Conservation (phyloP, 2,113 vertebrate genomes). For the Octodon degus region DNA sequence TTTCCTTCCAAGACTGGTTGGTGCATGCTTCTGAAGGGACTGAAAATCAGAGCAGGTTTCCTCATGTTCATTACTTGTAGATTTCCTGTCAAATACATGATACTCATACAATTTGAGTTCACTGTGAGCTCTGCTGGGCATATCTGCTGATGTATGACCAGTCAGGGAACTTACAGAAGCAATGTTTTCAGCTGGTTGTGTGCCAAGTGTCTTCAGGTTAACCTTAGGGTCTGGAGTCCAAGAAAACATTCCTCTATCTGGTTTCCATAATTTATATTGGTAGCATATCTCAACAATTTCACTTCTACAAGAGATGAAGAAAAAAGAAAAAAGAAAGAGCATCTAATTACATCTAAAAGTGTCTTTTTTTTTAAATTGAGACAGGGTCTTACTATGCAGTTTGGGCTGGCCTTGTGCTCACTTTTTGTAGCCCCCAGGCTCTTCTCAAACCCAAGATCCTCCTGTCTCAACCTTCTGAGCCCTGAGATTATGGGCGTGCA, state of each 20-base stretch:
- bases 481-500: too few relatives aligned
- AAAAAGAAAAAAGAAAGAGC: not conserved
- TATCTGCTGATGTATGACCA: not conserved
- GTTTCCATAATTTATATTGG: not conserved
- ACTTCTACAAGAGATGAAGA: not conserved
- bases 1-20: not conserved
- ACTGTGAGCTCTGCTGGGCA: not conserved
- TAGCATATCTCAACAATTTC: not conserved
- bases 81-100: not conserved
- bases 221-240: not conserved
- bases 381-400: too few relatives aligned
- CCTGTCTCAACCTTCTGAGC: too few relatives aligned
- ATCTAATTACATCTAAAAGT: not conserved
- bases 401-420: too few relatives aligned
- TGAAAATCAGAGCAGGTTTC: not conserved
- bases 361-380: too few relatives aligned
- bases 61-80: not conserved
- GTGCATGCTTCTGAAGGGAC: not conserved
- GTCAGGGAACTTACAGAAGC: not conserved
- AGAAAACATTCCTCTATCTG: not conserved
- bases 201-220: not conserved
- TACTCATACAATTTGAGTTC: not conserved
- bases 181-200: not conserved
- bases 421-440: too few relatives aligned
- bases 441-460: too few relatives aligned